These are phyloP conservation scores for Gymnocheta viridis DNA, from an alignment of 2,888 invertebrate genomes.

Conservation along the genomic window DNA sequence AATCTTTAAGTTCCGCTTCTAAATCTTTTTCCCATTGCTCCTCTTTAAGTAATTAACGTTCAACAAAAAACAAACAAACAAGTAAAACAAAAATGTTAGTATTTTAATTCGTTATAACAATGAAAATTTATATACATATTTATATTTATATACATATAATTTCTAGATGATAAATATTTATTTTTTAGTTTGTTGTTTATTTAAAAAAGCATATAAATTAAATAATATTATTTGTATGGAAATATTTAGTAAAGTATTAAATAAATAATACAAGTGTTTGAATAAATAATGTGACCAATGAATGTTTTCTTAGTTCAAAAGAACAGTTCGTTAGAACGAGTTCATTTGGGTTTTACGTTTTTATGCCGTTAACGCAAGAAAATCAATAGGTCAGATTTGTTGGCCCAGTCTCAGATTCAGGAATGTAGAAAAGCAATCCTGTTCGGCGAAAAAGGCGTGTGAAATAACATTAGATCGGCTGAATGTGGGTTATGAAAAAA, in stretches of 20 bases:
- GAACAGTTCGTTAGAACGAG: background rate
- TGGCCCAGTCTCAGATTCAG: too few relatives aligned
- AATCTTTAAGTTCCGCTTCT: constrained; percentile 96
- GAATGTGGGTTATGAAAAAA: too few relatives aligned
- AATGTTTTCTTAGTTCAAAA: background rate
- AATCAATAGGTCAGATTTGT: too few relatives aligned
- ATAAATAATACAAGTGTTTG: background rate
- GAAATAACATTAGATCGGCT: too few relatives aligned
- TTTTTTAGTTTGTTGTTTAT: background rate
- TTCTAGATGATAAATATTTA: constrained; percentile 14
- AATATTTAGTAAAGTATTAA: constrained; percentile 4
- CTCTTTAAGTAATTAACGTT: constrained; percentile 82
- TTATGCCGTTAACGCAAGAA: too few relatives aligned
- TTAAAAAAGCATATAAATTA: background rate
- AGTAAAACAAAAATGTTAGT: constrained; percentile 46
- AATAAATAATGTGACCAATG: constrained; percentile 38
- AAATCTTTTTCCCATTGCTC: constrained; percentile 98
- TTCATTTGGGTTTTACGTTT: background rate
- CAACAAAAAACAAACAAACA: constrained; percentile 46
- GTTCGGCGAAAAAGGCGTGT: too few relatives aligned
- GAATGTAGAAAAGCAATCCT: too few relatives aligned
- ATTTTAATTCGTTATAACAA: constrained; percentile 27
- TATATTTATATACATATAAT: constrained; percentile 9
- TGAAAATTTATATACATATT: background rate
- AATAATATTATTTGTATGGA: background rate